Evolutionary conservation across 2,113 vertebrate species (phyloP).

Genomic region (Bos indicus): DNA sequence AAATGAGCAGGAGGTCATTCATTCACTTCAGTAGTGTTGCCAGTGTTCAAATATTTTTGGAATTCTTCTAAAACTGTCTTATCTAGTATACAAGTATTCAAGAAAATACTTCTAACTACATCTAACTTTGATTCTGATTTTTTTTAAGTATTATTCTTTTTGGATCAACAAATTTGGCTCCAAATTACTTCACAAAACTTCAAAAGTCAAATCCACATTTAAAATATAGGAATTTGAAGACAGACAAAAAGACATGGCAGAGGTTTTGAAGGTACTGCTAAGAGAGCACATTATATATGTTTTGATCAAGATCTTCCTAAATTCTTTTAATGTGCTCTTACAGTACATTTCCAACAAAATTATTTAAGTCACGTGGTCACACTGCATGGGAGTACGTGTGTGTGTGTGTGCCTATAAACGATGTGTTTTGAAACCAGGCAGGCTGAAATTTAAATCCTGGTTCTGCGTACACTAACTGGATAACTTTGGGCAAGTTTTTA

Average conservation of each 20-base stretch:
- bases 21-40: background rate
- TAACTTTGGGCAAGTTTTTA: background rate
- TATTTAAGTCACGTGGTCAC: background rate
- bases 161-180: background rate
- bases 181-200: background rate
- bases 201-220: background rate
- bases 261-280: background rate
- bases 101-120: background rate
- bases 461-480: background rate
- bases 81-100: background rate
- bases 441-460: background rate
- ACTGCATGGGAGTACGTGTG: background rate
- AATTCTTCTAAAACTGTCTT: background rate
- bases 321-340: background rate
- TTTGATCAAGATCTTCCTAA: background rate
- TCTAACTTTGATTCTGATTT: background rate
- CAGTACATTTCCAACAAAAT: background rate
- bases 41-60: background rate
- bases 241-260: background rate
- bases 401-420: background rate
- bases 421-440: background rate
- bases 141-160: slow-evolving; percentile 15
- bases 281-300: background rate
- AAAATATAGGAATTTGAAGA: background rate
- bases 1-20: background rate